Evolutionary conservation across 1,140 invertebrate species (phyloP).

Genomic region (Drosophila bifasciata): DNA sequence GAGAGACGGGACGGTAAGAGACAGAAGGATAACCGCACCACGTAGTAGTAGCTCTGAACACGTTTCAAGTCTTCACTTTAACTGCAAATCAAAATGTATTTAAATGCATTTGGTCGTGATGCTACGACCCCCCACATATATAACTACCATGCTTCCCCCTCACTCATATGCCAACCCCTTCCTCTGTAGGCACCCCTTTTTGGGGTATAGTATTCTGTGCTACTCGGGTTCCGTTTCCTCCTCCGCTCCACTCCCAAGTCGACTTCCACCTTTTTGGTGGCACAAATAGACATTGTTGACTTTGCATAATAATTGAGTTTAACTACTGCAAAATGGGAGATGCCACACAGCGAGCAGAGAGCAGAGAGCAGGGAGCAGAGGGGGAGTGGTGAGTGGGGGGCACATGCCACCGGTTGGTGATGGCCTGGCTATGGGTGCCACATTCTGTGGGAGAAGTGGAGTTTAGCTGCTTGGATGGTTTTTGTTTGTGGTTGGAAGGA

Average conservation of each 20-base stretch:
- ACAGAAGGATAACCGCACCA: constrained; percentile 53
- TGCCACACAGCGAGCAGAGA: constrained; percentile 1
- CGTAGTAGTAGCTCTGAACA: constrained; percentile 50
- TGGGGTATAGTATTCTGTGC: no score
- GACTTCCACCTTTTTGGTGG: constrained; percentile 62
- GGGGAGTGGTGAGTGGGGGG: not conserved
- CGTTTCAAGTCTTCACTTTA: constrained; percentile 71
- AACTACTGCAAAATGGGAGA: constrained; percentile 69
- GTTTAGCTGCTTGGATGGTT: constrained; percentile 75
- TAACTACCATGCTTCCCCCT: not conserved
- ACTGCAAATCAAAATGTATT: constrained; percentile 81
- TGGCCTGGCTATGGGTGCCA: no score
- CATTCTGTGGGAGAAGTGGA: constrained; percentile 26
- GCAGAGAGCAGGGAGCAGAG: not conserved
- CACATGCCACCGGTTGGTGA: not conserved
- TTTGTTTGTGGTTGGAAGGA: constrained; percentile 68
- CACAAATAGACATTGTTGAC: constrained; percentile 80
- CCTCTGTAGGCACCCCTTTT: not conserved
- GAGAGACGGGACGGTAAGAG: constrained; percentile 12
- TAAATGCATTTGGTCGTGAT: constrained; percentile 75
- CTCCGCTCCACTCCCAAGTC: constrained; percentile 4
- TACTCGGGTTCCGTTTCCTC: not conserved
- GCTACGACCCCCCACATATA: constrained; percentile 20
- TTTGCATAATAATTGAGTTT: constrained; percentile 82
- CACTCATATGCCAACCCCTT: not conserved